phyloP scores from a whole-genome alignment of 37 sponge, comb jelly and placozoan species.

The Agelas oroides region DNA sequence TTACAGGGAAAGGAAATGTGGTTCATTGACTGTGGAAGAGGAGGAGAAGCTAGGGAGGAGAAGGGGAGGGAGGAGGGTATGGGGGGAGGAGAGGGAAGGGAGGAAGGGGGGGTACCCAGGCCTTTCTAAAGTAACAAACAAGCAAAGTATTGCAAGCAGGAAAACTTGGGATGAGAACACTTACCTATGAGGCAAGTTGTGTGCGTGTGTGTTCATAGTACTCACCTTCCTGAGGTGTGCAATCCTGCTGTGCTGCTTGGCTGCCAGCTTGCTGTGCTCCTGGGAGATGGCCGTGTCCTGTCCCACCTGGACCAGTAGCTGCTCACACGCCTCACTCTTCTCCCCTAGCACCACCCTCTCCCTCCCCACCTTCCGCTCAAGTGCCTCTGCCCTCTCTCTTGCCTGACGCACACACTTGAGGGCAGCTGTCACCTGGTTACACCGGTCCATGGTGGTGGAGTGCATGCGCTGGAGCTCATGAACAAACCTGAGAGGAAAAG shows the following conservation, averaged over 20 bases:
- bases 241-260: constrained; percentile 72
- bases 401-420: constrained; percentile 44
- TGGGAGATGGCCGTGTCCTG: constrained; percentile 90
- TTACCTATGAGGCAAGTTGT: too few relatives aligned
- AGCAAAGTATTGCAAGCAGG: too few relatives aligned
- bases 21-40: too few relatives aligned
- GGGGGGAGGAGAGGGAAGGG: too few relatives aligned
- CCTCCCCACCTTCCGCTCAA: constrained; percentile 62
- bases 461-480: constrained; percentile 34
- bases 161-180: neutral
- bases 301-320: constrained; percentile 78
- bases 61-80: too few relatives aligned
- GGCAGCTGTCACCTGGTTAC: constrained; percentile 14
- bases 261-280: constrained; percentile 76
- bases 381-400: constrained; percentile 3
- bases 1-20: neutral
- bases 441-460: neutral
- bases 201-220: too few relatives aligned
- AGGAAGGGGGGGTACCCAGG: too few relatives aligned
- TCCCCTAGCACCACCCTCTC: constrained; percentile 69
- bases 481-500: constrained; percentile 42
- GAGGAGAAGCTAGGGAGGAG: too few relatives aligned
- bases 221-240: constrained; percentile 80
- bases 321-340: constrained; percentile 49
- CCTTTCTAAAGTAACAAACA: too few relatives aligned